Percentiles rank a stretch among this genome's conserved stretches.
Conservation (phyloP, 2,888 invertebrate genomes). For the Hypomecis atomaria region DNA sequence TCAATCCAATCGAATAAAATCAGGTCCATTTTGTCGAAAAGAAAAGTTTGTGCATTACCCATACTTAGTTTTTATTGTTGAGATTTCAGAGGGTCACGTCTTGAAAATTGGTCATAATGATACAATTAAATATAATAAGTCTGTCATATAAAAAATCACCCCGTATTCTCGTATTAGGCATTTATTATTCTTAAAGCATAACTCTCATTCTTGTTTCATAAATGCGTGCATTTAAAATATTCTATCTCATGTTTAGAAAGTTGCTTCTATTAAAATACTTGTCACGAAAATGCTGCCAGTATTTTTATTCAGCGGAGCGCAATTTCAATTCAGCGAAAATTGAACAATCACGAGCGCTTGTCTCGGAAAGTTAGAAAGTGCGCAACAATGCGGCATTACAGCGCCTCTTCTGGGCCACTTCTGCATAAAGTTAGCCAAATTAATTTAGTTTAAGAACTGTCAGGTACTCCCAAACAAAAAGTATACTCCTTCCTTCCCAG, state of each 20-base stretch:
- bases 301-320: constrained; percentile 35
- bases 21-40: no score
- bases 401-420: constrained; percentile 42
- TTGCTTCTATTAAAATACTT: constrained; percentile 29
- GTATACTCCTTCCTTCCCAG: constrained; percentile 50
- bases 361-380: constrained; percentile 43
- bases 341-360: constrained; percentile 44
- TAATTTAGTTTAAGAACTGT: constrained; percentile 47
- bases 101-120: no score
- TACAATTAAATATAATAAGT: no score
- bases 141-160: no score
- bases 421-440: constrained; percentile 47
- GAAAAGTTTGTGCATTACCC: no score
- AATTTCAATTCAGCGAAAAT: constrained; percentile 38
- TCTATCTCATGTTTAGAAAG: constrained; percentile 17
- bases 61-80: no score
- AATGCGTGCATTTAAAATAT: constrained; percentile 29
- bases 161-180: background rate
- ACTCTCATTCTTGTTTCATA: constrained; percentile 8
- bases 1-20: no score
- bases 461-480: constrained; percentile 51
- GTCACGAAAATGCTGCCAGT: constrained; percentile 36
- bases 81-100: no score
- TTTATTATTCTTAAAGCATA: constrained; percentile 7
- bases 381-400: constrained; percentile 39